phyloP scores from a whole-genome alignment of 53 echinoderm and acorn worm species.

The Echinarachnius parma region DNA sequence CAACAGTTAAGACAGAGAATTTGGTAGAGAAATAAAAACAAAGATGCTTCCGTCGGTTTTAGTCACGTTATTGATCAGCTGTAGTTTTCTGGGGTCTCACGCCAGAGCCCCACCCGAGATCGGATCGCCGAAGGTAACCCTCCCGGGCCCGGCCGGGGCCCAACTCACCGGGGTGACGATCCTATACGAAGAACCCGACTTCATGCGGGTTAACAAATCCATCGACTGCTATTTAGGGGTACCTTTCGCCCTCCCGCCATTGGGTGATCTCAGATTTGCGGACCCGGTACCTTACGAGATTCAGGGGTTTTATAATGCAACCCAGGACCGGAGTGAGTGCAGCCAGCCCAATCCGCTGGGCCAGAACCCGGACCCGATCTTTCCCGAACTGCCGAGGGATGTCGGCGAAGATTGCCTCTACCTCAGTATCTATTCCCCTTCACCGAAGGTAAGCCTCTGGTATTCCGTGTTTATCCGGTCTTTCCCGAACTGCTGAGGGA shows the following conservation, averaged over 20 bases:
- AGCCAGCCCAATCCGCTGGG: slow-evolving; percentile 2
- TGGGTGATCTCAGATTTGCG: slow-evolving; percentile 16
- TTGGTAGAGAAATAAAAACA: too few relatives aligned
- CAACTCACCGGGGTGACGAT: slow-evolving; percentile 15
- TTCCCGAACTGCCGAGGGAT: not conserved
- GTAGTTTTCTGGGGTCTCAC: slow-evolving; percentile 1
- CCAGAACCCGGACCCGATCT: not conserved
- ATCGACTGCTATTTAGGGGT: slow-evolving; percentile 31
- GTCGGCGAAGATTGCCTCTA: slow-evolving; percentile 26
- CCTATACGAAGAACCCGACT: slow-evolving; percentile 10
- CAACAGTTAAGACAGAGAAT: too few relatives aligned
- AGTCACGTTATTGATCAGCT: too few relatives aligned
- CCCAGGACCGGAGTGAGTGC: slow-evolving; percentile 11
- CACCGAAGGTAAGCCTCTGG: slow-evolving; percentile 34
- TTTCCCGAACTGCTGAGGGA: not conserved
- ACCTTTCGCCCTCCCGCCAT: slow-evolving; percentile 25
- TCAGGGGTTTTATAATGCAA: slow-evolving; percentile 14
- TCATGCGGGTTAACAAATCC: not conserved
- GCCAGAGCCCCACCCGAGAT: not conserved
- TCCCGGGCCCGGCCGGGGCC: not conserved
- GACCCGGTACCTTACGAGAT: slow-evolving; percentile 9
- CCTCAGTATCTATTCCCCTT: slow-evolving; percentile 21
- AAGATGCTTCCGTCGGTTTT: too few relatives aligned
- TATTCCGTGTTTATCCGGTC: too few relatives aligned
- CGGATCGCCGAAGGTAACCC: slow-evolving; percentile 1